Percentiles rank a stretch among this genome's conserved stretches.
Conservation (phyloP, 64 coral and sea anemone species). For the Montipora efflorescens region DNA sequence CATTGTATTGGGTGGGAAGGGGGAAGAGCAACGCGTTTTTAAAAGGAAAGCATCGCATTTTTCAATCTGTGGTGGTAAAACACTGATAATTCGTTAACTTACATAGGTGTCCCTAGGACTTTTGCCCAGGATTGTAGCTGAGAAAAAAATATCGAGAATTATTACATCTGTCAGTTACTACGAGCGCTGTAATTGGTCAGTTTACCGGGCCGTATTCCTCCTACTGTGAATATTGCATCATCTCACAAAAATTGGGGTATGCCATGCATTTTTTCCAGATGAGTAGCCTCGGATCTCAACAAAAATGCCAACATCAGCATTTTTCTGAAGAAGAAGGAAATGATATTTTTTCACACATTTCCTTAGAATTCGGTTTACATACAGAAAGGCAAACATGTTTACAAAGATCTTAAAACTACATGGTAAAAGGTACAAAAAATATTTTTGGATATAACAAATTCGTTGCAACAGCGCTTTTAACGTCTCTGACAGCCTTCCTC, state of each 20-base stretch:
- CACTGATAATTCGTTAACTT: too few species aligned
- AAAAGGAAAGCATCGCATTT: too few species aligned
- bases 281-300: conserved; percentile 15
- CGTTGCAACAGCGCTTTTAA: neutral
- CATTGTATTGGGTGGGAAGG: too few species aligned
- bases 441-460: neutral
- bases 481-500: neutral
- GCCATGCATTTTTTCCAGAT: conserved; percentile 25
- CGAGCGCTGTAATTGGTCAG: too few species aligned
- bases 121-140: too few species aligned
- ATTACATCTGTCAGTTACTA: too few species aligned
- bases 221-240: too few species aligned
- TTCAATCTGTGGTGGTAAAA: too few species aligned
- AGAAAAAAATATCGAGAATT: too few species aligned
- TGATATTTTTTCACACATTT: conserved; percentile 21
- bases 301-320: conserved; percentile 27
- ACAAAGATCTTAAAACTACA: neutral
- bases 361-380: conserved; percentile 25
- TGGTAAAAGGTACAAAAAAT: neutral
- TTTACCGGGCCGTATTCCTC: too few species aligned
- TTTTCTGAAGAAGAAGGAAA: conserved; percentile 31
- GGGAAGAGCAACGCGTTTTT: too few species aligned
- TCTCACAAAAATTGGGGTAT: neutral
- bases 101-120: too few species aligned
- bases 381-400: conserved; percentile 38